Base-by-base conservation (phyloP, 2,888 invertebrate genomes). In the Perdita meconis region DNA sequence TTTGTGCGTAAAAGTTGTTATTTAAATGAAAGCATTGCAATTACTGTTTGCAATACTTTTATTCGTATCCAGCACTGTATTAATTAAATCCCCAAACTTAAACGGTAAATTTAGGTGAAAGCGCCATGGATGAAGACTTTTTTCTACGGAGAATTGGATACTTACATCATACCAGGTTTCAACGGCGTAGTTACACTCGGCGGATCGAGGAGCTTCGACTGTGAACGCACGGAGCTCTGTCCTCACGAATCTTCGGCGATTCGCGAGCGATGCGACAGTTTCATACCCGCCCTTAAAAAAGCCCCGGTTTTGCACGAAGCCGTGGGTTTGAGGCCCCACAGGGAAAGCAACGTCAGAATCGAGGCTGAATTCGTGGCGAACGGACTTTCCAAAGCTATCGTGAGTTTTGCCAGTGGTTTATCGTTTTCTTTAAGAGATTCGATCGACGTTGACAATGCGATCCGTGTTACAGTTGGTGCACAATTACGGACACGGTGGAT, bases 401-500 rank as follows among this genome's bases (percentile, higher is more conserved):
- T 91, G 70, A 66, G 83, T 84, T 72, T 4, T 13, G 6, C 30
- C 13, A 13, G 10, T n/a, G 6, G 51, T 36, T 38, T 38, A 12
- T 38, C 13, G 5, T 16, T 26, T 26, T 16, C 10, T 10, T 24
- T 24, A 2, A 22, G 6, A 16, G 16, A 63, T 51, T 26, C 16
- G 12, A 8, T 51, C 42, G 10, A 22, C 8, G 2, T 40, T 64
- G 47, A 67, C n/a, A n/a, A 55, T 30, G 12, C 26, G 42, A 51
- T 60, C 13, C 56, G 1, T 63, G 12, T 78, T 69, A 5, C 53
- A 92, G 92, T 56, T 98, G 38, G 95, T 98, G 5, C 98, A 99
- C 91, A 97, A 98, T 92, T 98, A 98, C 90, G 98, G 98, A 0
- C 98, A 98, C 90, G 98, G 98, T 0, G 98, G 98, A 0, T 98